These are phyloP conservation scores for Eupithecia subfuscata DNA, from an alignment of 2,888 invertebrate genomes.

Conservation along the genomic window DNA sequence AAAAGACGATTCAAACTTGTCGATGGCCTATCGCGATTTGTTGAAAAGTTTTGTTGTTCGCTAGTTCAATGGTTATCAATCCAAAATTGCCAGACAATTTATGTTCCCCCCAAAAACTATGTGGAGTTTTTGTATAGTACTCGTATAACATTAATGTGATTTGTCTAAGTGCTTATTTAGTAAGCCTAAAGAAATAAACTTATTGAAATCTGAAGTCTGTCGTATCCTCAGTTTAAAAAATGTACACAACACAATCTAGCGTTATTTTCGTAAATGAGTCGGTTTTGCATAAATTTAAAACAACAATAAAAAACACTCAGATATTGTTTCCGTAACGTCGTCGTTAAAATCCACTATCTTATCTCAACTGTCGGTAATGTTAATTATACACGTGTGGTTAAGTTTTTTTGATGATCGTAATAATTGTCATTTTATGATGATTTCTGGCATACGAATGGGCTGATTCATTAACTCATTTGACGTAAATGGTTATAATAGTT, in stretches of 20 bases:
- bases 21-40: not conserved
- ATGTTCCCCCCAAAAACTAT: not conserved
- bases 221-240: not conserved
- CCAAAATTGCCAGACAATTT: not conserved
- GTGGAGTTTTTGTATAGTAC: not conserved
- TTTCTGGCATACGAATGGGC: not conserved
- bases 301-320: not conserved
- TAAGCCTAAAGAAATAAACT: no score
- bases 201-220: not conserved
- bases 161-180: no score
- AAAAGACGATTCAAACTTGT: not conserved
- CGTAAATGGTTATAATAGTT: not conserved
- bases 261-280: not conserved
- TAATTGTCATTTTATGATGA: constrained; percentile 5
- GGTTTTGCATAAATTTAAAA: not conserved
- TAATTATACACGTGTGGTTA: constrained; percentile 2
- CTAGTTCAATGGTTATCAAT: not conserved
- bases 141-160: no score
- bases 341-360: constrained; percentile 15
- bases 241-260: not conserved
- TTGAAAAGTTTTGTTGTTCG: not conserved
- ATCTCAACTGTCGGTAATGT: constrained; percentile 16
- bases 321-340: constrained; percentile 26
- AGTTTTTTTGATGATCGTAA: constrained; percentile 8
- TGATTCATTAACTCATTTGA: not conserved